Evolutionary conservation across 2,113 vertebrate species (phyloP), one percentile per base, ranked within the genome.

Genomic region (Calypte anna): DNA sequence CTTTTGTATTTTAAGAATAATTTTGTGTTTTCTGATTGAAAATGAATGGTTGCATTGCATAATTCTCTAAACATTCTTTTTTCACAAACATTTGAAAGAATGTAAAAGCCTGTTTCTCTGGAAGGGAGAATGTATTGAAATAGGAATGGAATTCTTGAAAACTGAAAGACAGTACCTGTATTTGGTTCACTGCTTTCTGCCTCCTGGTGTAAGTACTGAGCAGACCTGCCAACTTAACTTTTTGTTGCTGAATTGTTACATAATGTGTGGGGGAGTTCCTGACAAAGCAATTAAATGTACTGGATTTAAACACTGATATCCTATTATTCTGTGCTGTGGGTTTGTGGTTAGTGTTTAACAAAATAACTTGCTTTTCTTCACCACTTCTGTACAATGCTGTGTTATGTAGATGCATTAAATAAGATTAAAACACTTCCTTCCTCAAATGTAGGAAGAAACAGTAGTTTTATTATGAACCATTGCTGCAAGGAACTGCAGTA

Each of bases 301-400:
- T 81, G 64, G 59, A 20, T 90, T 96, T 72, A 68, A 96, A 82
- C 88, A 69, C 82, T 33, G 67, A 62, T 88, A 90, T 96, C 57
- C 69, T 96, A 12, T 95, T 93, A 61, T 67, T 69, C 66, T 94
- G n/a, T 88, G 64, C 59, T 1, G 3, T 86, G 80, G 83, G 68
- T 69, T 92, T 92, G 33, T 61, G 92, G 69, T 57, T 78, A 21
- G 16, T 59, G 14, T 81, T 78, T 57, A 75, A 82, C 77, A 82
- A 78, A 91, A 78, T 88, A 82, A 90, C 18, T 61, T 66, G 36
- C 46, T 90, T 91, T 84, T 72, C 44, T 63, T 57, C 61, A 18
- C 59, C 12, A 9, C 64, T 68, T 40, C 15, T 38, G n/a, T 80
- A 19, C 43, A 44, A 1, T 77, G 72, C 84, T 86, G 30, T 48